Evolutionary conservation across 2,888 invertebrate species (phyloP), one percentile per base, ranked within the genome.

Genomic region (Cryptosula pallasiana): DNA sequence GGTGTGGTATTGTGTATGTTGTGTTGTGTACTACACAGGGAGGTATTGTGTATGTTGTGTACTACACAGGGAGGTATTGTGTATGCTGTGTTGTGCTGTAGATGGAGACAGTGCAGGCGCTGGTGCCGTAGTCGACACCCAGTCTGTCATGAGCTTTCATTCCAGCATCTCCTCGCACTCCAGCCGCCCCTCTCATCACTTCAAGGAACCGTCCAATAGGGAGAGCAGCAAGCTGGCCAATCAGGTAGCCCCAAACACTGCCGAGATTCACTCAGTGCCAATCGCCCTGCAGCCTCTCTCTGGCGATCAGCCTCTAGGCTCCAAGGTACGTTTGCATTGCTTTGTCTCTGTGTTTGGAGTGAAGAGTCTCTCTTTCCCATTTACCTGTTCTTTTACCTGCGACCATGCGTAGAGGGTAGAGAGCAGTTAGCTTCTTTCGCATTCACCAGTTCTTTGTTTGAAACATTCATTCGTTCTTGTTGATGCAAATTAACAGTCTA

Each of bases 111-210:
- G 72, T 20, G 76, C 75, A 74, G 71, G 76, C 63, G 71, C 72
- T 45, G 70, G 74, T 69, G 74, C 77, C 73, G 75, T 80, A 55
- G 81, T 88, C 86, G 89, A 90, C 75, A 87, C 88, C 76, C 86
- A 87, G 32, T 89, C 89, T 77, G 88, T 89, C 34, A 89, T 89
- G 87, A 89, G 89, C 79, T 89, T 89, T 77, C 88, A 88, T 36
- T 89, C 89, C 1, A 88, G 84, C 74, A 83, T 86, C 54, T 76
- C 75, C 29, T 77, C 78, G n/a, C 72, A 63, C 32, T 63, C 63
- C 5, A 63, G 63, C 34, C 63, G 63, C 9, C 63, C 63, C 1
- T 63, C 63, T 9, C 63, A 63, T 63, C 63, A 63, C 32, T 63
- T 25, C 32, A 63, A 63, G 32, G 63, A 63, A 63, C 55, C 72